Evolutionary conservation across 2,797 vertebrate genomes (phyloP).

Genomic region (Paratrypauchen microcephalus): DNA sequence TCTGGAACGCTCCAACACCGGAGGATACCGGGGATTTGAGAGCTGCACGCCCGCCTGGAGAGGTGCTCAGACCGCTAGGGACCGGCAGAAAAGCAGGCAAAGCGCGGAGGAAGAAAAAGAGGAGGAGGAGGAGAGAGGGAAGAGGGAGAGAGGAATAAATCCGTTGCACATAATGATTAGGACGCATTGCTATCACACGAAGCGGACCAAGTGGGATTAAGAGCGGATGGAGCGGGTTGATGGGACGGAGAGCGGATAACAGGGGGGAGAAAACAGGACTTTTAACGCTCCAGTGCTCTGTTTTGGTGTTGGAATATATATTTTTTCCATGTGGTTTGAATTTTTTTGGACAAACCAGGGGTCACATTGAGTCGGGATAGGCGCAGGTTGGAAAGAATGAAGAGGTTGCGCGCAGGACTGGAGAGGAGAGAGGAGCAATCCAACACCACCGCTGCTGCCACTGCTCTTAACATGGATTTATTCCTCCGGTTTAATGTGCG

Average conservation of each 20-base stretch:
- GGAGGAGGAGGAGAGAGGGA: neutral
- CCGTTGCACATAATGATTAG: conserved; percentile 82
- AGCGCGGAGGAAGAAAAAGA: conserved; percentile 25
- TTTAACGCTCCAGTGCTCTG: neutral
- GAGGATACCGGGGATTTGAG: neutral
- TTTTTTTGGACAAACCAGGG: conserved; percentile 36
- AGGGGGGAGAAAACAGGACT: neutral
- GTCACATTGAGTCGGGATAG: conserved; percentile 34
- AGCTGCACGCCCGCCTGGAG: conserved; percentile 31
- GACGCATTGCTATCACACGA: conserved; percentile 77
- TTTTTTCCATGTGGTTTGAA: neutral
- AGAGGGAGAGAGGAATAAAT: conserved; percentile 72
- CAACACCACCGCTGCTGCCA: neutral
- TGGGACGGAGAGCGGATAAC: conserved; percentile 43
- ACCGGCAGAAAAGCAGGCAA: conserved; percentile 28
- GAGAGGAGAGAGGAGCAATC: conserved; percentile 6
- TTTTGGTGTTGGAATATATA: conserved; percentile 42
- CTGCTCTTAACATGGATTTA: conserved; percentile 20
- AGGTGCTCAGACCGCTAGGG: conserved; percentile 48
- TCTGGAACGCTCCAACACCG: conserved; percentile 14
- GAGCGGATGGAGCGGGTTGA: conserved; percentile 45
- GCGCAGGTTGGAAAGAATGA: conserved; percentile 10
- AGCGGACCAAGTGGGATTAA: conserved; percentile 78
- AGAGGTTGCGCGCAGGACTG: conserved; percentile 3
- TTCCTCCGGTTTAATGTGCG: conserved; percentile 6